Conservation (phyloP, 1,140 invertebrate species). For the Schlechtendalia chinensis region DNA sequence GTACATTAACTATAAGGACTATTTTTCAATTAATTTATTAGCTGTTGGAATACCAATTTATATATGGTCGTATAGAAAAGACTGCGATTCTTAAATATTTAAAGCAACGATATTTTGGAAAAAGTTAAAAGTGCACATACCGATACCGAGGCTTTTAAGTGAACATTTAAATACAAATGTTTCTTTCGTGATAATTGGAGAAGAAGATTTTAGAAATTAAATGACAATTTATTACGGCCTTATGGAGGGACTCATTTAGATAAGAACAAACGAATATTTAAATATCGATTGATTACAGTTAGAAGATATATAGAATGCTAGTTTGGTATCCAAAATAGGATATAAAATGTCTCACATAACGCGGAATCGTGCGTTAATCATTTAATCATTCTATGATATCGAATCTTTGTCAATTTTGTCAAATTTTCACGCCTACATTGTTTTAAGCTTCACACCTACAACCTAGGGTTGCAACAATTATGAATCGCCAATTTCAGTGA, state of each 20-base stretch:
- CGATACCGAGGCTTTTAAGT: not conserved
- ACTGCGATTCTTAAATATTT: conserved; percentile 55
- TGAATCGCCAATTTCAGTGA: no score
- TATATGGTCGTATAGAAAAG: no score
- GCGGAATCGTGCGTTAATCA: no score
- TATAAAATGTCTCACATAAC: no score
- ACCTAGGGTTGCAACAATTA: no score
- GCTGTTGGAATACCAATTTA: no score
- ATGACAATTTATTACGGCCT: conserved; percentile 54
- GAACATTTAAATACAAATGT: not conserved
- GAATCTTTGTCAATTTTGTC: no score
- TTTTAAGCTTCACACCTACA: no score
- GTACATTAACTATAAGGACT: no score
- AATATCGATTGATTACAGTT: conserved; percentile 54
- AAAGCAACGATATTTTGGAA: conserved; percentile 52
- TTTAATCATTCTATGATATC: no score
- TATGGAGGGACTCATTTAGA: conserved; percentile 44
- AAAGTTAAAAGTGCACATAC: not conserved
- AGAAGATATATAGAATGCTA: conserved; percentile 56
- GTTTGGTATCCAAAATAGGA: conserved; percentile 57
- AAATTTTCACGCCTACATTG: no score
- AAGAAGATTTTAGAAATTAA: conserved; percentile 57
- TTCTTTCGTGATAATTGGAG: conserved; percentile 53
- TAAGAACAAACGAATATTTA: conserved; percentile 55
- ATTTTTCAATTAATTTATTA: no score